Conservation (phyloP, 2,888 invertebrate genomes). For the Diaprepes abbreviatus region DNA sequence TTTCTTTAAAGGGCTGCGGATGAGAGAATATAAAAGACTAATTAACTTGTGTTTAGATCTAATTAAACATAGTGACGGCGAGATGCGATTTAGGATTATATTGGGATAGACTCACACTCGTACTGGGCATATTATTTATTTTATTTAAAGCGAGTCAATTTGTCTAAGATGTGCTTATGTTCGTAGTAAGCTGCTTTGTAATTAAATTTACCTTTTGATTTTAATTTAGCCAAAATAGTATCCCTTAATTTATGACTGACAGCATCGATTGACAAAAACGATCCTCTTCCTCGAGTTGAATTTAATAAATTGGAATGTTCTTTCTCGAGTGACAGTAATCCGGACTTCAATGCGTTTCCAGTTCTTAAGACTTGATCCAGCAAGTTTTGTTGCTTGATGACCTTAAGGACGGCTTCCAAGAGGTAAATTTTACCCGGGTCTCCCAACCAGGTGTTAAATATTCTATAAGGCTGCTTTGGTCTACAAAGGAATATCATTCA, state of each 20-base stretch:
- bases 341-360: conserved; percentile 77
- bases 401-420: conserved; percentile 86
- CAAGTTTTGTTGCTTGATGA: conserved; percentile 87
- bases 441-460: conserved; percentile 99
- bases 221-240: conserved; percentile 77
- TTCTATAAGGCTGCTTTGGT: conserved; percentile 84
- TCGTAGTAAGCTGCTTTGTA: too few species aligned
- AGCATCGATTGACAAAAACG: conserved; percentile 89
- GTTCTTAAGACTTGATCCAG: conserved; percentile 79
- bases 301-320: conserved; percentile 80
- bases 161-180: too few species aligned
- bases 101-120: too few species aligned
- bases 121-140: too few species aligned
- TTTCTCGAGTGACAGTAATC: conserved; percentile 76
- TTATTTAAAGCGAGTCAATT: too few species aligned
- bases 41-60: too few species aligned
- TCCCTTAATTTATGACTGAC: conserved; percentile 77
- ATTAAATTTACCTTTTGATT: conserved; percentile 82
- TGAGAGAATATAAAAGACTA: too few species aligned
- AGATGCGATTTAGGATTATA: too few species aligned
- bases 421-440: conserved; percentile 95
- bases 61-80: too few species aligned
- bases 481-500: too few species aligned
- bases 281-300: conserved; percentile 89
- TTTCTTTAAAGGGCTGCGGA: too few species aligned